These are phyloP conservation scores for Atrina japonica DNA, from an alignment of 2,888 invertebrate genomes.

Conservation along the genomic window DNA sequence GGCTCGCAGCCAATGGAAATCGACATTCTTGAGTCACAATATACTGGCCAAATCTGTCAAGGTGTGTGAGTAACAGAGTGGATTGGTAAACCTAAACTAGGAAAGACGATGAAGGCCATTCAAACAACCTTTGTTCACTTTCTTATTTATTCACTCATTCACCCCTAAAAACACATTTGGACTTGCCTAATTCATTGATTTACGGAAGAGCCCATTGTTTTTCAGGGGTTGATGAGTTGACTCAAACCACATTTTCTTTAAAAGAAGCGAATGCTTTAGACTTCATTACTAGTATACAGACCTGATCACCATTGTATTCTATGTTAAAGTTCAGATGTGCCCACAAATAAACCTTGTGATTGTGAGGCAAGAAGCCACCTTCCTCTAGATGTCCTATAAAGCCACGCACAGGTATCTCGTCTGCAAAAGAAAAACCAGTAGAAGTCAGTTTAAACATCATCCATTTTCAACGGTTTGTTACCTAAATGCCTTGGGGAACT, in stretches of 20 bases:
- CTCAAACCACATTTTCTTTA: background rate
- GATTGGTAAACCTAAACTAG: background rate
- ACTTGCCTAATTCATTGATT: no score
- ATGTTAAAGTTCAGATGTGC: conserved; percentile 82
- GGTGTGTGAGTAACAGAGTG: no score
- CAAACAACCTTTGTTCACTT: no score
- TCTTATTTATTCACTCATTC: no score
- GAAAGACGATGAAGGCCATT: background rate
- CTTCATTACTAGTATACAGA: conserved; percentile 59
- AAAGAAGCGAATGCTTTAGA: background rate
- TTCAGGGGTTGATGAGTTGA: no score
- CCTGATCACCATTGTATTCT: conserved; percentile 81
- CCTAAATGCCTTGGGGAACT: no score
- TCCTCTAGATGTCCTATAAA: conserved; percentile 82
- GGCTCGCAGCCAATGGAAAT: no score
- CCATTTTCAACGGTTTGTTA: no score
- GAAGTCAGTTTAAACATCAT: background rate
- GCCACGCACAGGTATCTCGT: conserved; percentile 82
- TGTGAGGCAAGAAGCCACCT: conserved; percentile 82
- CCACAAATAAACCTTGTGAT: conserved; percentile 82
- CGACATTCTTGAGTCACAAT: background rate
- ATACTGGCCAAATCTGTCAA: no score
- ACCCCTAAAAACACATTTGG: no score
- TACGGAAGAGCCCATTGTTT: no score
- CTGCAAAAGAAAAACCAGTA: conserved; percentile 64